Base-by-base conservation (phyloP, 53 echinoderm and acorn worm genomes). In the Luidia sarsii region DNA sequence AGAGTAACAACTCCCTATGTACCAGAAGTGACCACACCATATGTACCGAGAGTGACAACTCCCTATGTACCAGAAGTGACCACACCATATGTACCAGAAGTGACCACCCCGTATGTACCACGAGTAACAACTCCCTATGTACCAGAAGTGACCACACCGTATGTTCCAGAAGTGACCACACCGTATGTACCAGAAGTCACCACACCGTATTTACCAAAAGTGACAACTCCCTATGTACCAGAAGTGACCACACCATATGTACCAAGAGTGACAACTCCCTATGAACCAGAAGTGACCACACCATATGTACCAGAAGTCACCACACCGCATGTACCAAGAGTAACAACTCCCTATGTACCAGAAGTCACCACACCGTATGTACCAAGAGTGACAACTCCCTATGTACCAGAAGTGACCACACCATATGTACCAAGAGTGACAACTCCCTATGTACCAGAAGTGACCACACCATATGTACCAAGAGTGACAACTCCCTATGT, bases 341-440 rank as follows among this genome's bases (percentile, higher is more conserved):
- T 36, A 23, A 65, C 65, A 20, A 65, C 52, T 3, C 18, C 52
- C 3, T 19, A 51, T 51, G 52, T 51, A 19, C 52, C 52, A 51
- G 52, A 51, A 19, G 52, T 57, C 4, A 57, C 67, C 27, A 67
- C 67, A 24, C 67, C 67, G 0, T 21, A 46, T 67, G 18, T 46
- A 3, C 39, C 64, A 64, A 13, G 5, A 10, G 46, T 67, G 67
- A 67, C 67, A 20, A 67, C 67, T 11, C 67, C 67, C 0, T 67
- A 41, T 67, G 1, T 67, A 28, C 41, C 45, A 67, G 45, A 45
- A 15, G 67, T 41, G 23, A 45, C 67, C 43, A 67, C 67, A 24
- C 43, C 67, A 43, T 39, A 67, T 67, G 67, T 67, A 0, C 29
- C 64, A 29, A 37, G 2, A 36, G 67, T 67, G 43, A 67, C 67